These are phyloP conservation scores for Cardiocondyla obscurior DNA, from an alignment of 1,140 invertebrate species.

Conservation along the genomic window DNA sequence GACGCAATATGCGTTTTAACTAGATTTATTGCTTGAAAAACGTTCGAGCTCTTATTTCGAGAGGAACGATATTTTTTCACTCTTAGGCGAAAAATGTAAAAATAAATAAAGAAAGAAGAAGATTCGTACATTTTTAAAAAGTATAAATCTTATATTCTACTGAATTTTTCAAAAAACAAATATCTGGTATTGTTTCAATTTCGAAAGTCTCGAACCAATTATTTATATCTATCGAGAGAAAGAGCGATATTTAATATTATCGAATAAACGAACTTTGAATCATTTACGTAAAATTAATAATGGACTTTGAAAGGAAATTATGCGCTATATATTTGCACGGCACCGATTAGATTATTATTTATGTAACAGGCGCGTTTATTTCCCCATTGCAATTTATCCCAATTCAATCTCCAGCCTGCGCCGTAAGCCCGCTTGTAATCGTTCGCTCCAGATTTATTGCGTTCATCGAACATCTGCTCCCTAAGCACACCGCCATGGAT, in stretches of 20 bases:
- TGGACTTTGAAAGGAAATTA: background rate
- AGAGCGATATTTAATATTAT: background rate
- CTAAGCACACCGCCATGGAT: conserved; percentile 27
- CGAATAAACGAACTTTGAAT: background rate
- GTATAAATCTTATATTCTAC: background rate
- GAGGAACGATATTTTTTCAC: background rate
- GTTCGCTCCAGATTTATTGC: conserved; percentile 55
- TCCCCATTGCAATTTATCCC: background rate
- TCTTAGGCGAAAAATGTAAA: background rate
- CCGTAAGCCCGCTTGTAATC: conserved; percentile 20
- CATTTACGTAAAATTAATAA: background rate
- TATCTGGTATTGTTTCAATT: background rate
- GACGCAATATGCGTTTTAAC: conserved; percentile 12
- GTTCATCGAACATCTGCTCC: conserved; percentile 53
- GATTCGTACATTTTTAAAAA: background rate
- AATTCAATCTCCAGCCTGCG: conserved; percentile 1
- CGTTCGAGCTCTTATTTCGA: conserved; percentile 10
- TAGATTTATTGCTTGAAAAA: conserved; percentile 37
- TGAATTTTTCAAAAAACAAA: background rate
- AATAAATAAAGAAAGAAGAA: too few species aligned
- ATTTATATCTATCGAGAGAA: background rate
- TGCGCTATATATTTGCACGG: background rate
- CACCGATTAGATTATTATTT: conserved; percentile 2
- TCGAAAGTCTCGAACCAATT: background rate
- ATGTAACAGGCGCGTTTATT: background rate